These are phyloP conservation scores for Oxycera nigricornis DNA, from an alignment of 2,888 invertebrate species.

Conservation along the genomic window DNA sequence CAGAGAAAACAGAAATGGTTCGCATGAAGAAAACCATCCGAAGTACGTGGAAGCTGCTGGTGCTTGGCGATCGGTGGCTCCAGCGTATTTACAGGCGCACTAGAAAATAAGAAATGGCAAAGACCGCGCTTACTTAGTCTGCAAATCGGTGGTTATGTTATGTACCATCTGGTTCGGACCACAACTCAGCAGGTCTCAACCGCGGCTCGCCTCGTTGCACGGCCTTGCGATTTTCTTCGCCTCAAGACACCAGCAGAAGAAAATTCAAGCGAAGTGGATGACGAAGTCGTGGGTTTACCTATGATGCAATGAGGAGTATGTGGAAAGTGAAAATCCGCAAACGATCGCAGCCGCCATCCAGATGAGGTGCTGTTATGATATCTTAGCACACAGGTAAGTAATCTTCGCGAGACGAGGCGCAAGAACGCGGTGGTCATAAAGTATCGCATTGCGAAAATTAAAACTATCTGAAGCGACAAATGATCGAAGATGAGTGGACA, in stretches of 20 bases:
- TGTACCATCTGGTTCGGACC: neutral
- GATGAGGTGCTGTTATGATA: conserved; percentile 1
- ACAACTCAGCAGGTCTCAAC: neutral
- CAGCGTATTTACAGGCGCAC: conserved; percentile 23
- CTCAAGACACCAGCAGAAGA: neutral
- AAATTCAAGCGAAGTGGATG: neutral
- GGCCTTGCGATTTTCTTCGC: neutral
- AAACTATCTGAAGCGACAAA: neutral
- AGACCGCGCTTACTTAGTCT: neutral
- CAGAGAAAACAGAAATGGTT: neutral
- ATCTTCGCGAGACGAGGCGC: neutral
- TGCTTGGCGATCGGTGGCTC: conserved; percentile 11
- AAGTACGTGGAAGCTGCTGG: neutral
- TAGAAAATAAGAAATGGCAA: conserved; percentile 8
- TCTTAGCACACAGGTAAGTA: conserved; percentile 13
- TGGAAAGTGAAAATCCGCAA: conserved; percentile 16
- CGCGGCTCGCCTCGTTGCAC: too few relatives aligned
- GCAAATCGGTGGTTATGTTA: neutral
- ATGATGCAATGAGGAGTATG: conserved; percentile 33
- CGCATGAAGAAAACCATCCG: neutral
- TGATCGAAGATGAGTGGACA: conserved; percentile 28
- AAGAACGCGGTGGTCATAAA: neutral
- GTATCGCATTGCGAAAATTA: conserved; percentile 3
- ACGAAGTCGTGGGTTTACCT: conserved; percentile 1
- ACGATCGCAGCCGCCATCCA: conserved; percentile 16